phyloP scores from a whole-genome alignment of 2,888 invertebrate species.

The Thymelicus sylvestris region DNA sequence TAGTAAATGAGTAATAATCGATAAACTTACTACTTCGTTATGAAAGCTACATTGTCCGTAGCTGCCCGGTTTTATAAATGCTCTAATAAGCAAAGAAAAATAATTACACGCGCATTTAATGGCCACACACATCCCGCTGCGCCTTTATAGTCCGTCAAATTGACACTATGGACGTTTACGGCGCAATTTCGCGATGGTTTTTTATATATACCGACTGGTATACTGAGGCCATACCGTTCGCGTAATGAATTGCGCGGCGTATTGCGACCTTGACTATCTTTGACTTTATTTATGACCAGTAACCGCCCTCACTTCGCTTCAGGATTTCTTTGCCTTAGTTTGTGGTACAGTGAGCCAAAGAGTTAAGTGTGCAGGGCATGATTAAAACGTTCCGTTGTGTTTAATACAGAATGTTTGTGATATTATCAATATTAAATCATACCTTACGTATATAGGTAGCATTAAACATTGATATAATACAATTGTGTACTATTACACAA shows the following conservation, averaged over 20 bases:
- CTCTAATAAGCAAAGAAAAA: not conserved
- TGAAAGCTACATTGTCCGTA: too few species aligned
- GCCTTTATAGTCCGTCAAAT: constrained; percentile 36
- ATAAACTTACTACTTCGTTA: too few species aligned
- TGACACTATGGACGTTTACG: constrained; percentile 33
- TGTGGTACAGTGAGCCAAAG: too few species aligned
- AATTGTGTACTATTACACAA: too few species aligned
- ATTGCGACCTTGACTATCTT: not conserved
- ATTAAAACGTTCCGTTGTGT: too few species aligned
- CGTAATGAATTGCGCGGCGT: constrained; percentile 16
- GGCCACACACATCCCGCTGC: constrained; percentile 10
- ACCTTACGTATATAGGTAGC: too few species aligned
- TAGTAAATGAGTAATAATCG: too few species aligned
- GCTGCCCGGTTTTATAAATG: not conserved
- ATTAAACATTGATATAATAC: too few species aligned
- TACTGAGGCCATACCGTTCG: constrained; percentile 13
- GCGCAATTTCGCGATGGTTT: constrained; percentile 35
- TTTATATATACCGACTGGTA: constrained; percentile 14
- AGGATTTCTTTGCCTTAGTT: too few species aligned
- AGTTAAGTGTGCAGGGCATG: too few species aligned
- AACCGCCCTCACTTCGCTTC: not conserved
- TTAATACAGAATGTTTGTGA: too few species aligned
- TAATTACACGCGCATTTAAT: not conserved
- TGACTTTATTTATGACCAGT: not conserved
- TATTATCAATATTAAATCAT: too few species aligned